Conservation (phyloP, 1,140 invertebrate species). For the Aporrectodea caliginosa region DNA sequence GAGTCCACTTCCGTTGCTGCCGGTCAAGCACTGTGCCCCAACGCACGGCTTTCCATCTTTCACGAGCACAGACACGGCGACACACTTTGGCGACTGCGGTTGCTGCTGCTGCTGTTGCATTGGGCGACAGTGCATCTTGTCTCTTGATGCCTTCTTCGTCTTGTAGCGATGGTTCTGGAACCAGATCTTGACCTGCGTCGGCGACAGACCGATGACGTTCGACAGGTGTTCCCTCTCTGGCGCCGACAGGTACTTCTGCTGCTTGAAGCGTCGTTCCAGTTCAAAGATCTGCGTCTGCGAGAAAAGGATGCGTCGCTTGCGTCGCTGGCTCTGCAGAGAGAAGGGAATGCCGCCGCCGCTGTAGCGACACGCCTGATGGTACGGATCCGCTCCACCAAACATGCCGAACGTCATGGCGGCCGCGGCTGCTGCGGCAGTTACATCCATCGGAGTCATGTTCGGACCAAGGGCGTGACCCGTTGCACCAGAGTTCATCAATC, state of each 20-base stretch:
- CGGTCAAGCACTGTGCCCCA: background rate
- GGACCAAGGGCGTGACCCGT: too few relatives aligned
- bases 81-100: slow-evolving; percentile 67
- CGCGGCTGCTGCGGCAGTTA: background rate
- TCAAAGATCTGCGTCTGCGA: slow-evolving; percentile 77
- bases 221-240: slow-evolving; percentile 95
- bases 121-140: background rate
- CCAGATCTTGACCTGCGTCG: slow-evolving; percentile 93
- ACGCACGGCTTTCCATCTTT: slow-evolving; percentile 90
- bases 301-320: background rate
- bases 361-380: background rate
- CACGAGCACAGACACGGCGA: slow-evolving; percentile 89
- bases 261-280: slow-evolving; percentile 86
- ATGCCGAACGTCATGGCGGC: background rate
- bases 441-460: too few relatives aligned
- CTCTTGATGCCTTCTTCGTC: slow-evolving; percentile 24
- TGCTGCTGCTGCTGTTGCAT: too few relatives aligned
- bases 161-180: slow-evolving; percentile 61
- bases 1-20: background rate
- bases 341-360: slow-evolving; percentile 1
- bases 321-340: background rate
- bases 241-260: slow-evolving; percentile 91
- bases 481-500: too few relatives aligned
- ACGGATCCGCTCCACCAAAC: background rate
- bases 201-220: slow-evolving; percentile 61